A percentile compares a stretch with the other conserved stretches of the same genome.
Conservation (phyloP, 2,797 vertebrate species). For the Onychomys torridus region DNA sequence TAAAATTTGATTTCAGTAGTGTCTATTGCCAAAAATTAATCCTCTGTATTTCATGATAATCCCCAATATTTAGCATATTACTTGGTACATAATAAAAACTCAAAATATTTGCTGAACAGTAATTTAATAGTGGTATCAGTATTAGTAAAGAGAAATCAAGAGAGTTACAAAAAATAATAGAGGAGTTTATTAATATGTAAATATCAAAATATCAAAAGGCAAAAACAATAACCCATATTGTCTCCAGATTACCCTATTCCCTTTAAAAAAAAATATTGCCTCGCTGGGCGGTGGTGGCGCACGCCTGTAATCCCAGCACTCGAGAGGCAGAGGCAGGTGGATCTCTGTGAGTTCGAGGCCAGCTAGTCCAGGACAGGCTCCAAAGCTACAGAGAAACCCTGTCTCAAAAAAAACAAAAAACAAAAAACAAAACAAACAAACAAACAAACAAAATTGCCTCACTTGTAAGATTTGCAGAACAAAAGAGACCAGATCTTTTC, state of each 20-base stretch:
- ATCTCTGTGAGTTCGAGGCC: no score
- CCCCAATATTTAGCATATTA: conserved; percentile 13
- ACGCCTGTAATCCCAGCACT: no score
- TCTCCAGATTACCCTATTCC: neutral
- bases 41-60: conserved; percentile 35
- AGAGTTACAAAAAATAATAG: neutral
- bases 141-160: neutral
- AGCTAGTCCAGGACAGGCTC: no score
- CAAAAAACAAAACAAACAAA: no score
- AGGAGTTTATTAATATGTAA: neutral
- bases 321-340: no score
- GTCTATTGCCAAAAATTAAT: conserved; percentile 27
- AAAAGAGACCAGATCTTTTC: neutral
- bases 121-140: neutral
- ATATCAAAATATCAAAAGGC: neutral
- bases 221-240: neutral
- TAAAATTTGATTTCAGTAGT: conserved; percentile 52
- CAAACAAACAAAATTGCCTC: neutral
- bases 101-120: neutral
- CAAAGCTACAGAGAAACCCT: no score
- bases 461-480: neutral
- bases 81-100: conserved; percentile 3
- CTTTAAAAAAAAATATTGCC: neutral
- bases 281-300: no score
- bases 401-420: no score